Evolutionary conservation across 2,113 vertebrate genomes (phyloP), one percentile per base, ranked within the genome.

Genomic region (Plotosus lineatus): DNA sequence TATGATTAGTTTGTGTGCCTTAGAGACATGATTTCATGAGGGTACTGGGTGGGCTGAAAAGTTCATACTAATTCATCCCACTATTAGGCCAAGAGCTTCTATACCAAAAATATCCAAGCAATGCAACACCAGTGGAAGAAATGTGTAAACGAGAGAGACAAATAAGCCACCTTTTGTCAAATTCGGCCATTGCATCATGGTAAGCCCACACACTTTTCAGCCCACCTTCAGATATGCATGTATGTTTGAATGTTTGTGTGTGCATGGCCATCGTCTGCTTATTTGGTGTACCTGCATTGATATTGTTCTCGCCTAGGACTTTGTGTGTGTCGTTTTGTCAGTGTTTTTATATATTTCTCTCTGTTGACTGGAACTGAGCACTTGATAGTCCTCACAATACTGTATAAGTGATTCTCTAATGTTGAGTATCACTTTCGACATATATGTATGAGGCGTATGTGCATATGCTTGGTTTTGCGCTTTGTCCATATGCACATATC

Each of bases 351-450:
- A 38, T 82, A 46, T 80, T 31, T 86, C 60, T 77, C 68, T 76
- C 74, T 83, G 69, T 77, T 86, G 55, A 65, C 79, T 33, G 60
- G 63, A 85, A 72, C 78, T 74, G 74, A 80, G 68, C 75, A 86
- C 81, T 73, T 80, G 76, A 63, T 75, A 55, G 26, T 77, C 56
- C 38, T 79, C 79, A 77, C 75, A 53, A 44, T n/a, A n/a, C n/a
- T n/a, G n/a, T 61, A 60, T 83, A 86, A 83, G 83, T 82, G 81
- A 89, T 87, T 89, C 84, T 88, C 85, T 17, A 55, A 26, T 74
- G 19, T 36, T 77, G 82, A 83, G 83, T 65, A 83, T 87, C 82
- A 53, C 81, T 84, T 87, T 84, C 40, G 36, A 82, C 66, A 68
- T 85, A 40, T 73, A 60, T 84, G 76, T 86, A 60, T 63, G 73